phyloP scores from a whole-genome alignment of 2,113 vertebrate genomes.

The Elaphurus davidianus region DNA sequence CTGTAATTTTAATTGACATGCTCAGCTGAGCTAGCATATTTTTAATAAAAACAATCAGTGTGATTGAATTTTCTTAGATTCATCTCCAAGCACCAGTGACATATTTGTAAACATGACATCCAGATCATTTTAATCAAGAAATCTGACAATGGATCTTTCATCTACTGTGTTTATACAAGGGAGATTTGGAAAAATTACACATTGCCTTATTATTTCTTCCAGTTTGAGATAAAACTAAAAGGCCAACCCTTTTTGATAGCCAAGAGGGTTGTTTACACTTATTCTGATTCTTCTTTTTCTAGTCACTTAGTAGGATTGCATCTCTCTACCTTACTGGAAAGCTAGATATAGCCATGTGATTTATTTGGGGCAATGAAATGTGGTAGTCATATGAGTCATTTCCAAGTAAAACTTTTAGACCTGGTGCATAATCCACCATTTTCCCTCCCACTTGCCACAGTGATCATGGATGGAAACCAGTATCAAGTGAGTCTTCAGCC shows the following conservation, averaged over 20 bases:
- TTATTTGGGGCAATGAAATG: not conserved
- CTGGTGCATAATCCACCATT: not conserved
- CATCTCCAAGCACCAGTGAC: constrained; percentile 72
- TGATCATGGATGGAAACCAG: not conserved
- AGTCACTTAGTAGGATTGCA: not conserved
- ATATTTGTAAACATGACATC: constrained; percentile 76
- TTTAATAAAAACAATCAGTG: constrained; percentile 75
- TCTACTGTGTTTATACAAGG: constrained; percentile 51
- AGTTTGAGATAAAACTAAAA: not conserved
- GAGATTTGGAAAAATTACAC: not conserved
- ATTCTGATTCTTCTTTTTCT: not conserved
- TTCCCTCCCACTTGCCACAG: not conserved
- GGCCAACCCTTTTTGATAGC: not conserved
- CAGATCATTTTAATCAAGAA: constrained; percentile 77
- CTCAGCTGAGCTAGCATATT: constrained; percentile 74
- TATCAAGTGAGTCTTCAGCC: not conserved
- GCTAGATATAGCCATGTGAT: not conserved
- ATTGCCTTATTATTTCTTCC: not conserved
- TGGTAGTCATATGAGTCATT: not conserved
- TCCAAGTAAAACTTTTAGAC: not conserved
- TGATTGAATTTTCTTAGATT: constrained; percentile 75
- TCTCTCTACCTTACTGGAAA: not conserved
- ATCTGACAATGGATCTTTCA: constrained; percentile 61
- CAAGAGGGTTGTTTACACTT: not conserved
- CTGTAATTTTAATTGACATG: constrained; percentile 75